phyloP scores from a whole-genome alignment of 2,888 invertebrate genomes.

The Lochmaea crataegi region DNA sequence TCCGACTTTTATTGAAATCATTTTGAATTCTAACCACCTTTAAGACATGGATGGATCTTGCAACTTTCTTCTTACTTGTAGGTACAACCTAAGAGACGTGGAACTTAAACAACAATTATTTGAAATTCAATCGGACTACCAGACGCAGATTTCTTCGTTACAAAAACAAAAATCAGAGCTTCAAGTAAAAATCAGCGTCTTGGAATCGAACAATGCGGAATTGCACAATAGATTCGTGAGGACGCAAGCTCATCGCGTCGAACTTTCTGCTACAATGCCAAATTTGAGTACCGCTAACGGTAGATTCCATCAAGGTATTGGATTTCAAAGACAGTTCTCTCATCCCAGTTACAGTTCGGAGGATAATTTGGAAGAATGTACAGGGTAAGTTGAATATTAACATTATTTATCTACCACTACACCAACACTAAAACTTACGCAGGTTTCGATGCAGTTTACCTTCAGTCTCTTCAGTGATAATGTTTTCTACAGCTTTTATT shows the following conservation, averaged over 20 bases:
- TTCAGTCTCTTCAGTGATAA: too few relatives aligned
- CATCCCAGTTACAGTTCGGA: conserved; percentile 67
- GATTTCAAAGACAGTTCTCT: conserved; percentile 55
- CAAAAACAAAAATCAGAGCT: conserved; percentile 66
- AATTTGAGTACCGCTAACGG: conserved; percentile 33
- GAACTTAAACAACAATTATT: conserved; percentile 62
- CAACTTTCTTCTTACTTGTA: not conserved
- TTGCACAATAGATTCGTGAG: conserved; percentile 61
- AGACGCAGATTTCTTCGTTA: conserved; percentile 55
- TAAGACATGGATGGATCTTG: not conserved
- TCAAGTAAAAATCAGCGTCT: conserved; percentile 62
- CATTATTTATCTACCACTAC: too few relatives aligned
- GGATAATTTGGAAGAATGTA: conserved; percentile 54
- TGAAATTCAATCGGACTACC: conserved; percentile 55
- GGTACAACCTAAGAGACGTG: conserved; percentile 65
- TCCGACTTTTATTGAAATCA: too few relatives aligned
- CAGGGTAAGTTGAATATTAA: conserved; percentile 13
- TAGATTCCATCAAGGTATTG: not conserved
- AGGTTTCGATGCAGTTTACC: too few relatives aligned
- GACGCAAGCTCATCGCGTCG: conserved; percentile 47
- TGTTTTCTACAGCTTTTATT: not conserved
- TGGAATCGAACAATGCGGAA: conserved; percentile 63
- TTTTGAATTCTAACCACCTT: too few relatives aligned
- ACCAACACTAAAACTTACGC: too few relatives aligned
- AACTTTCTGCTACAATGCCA: conserved; percentile 45